phyloP scores from a whole-genome alignment of 2,797 vertebrate genomes.

The Paratrypauchen microcephalus region DNA sequence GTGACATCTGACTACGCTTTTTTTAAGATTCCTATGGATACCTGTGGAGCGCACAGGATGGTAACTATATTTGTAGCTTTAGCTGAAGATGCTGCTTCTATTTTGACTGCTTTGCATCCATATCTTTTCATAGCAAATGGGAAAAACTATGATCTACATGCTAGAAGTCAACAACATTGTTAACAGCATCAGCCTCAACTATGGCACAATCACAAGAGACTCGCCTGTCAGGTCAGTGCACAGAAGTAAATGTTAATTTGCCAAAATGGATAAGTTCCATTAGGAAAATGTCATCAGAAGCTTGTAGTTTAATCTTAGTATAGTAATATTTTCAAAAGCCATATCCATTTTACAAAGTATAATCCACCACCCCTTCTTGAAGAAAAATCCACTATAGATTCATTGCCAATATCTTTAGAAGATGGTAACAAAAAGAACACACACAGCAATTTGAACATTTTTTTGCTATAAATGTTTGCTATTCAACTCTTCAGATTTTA shows the following conservation, averaged over 20 bases:
- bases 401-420: too few relatives aligned
- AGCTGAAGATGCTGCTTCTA: neutral
- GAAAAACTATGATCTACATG: slow-evolving; percentile 75
- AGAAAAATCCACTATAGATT: too few relatives aligned
- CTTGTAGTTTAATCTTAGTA: too few relatives aligned
- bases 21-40: slow-evolving; percentile 79
- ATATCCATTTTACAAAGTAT: too few relatives aligned
- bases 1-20: slow-evolving; percentile 71
- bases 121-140: slow-evolving; percentile 61
- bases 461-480: too few relatives aligned
- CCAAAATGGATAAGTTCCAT: too few relatives aligned
- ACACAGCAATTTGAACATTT: too few relatives aligned
- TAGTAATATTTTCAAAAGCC: too few relatives aligned
- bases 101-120: neutral
- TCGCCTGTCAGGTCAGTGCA: slow-evolving; percentile 72
- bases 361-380: too few relatives aligned
- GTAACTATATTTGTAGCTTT: slow-evolving; percentile 39
- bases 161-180: slow-evolving; percentile 74
- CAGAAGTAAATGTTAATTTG: neutral
- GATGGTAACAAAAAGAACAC: too few relatives aligned
- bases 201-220: slow-evolving; percentile 80
- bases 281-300: too few relatives aligned
- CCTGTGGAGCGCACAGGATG: slow-evolving; percentile 74
- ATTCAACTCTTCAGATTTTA: neutral
- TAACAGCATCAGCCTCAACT: slow-evolving; percentile 69